A percentile compares a stretch with the other conserved stretches of the same genome.
Evolutionary conservation across 2,888 invertebrate genomes (phyloP).

Genomic region (Lepidochitona cinerea): DNA sequence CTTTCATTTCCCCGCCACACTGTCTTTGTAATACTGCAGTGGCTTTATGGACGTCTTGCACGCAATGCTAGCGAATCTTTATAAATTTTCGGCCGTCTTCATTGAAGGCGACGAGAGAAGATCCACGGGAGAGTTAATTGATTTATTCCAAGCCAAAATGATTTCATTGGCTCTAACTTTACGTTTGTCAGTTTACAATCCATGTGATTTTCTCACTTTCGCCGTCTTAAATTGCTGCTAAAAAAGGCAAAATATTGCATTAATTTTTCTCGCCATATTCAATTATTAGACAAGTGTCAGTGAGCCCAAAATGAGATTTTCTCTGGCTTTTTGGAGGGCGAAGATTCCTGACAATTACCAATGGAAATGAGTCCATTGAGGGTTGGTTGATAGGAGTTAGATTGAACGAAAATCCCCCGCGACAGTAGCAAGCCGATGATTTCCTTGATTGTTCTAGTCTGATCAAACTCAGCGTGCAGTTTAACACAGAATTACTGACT

Average conservation of each 20-base stretch:
- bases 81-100: neutral
- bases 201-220: neutral
- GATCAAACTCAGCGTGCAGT: neutral
- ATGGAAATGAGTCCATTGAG: constrained; percentile 1
- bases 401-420: neutral
- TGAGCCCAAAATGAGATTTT: neutral
- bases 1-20: constrained; percentile 5
- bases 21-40: constrained; percentile 2
- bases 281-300: neutral
- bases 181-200: constrained; percentile 5
- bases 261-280: neutral
- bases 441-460: neutral
- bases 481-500: neutral
- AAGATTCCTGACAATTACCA: neutral
- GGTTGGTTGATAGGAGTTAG: neutral
- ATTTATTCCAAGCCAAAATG: neutral
- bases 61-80: constrained; percentile 5
- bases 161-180: neutral
- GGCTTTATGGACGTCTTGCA: constrained; percentile 2
- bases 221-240: neutral
- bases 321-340: neutral
- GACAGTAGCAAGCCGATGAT: neutral
- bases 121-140: constrained; percentile 3
- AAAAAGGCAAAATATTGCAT: constrained; percentile 2
- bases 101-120: neutral